Conservation (phyloP, 2,797 vertebrate species). For the Mallotus villosus region DNA sequence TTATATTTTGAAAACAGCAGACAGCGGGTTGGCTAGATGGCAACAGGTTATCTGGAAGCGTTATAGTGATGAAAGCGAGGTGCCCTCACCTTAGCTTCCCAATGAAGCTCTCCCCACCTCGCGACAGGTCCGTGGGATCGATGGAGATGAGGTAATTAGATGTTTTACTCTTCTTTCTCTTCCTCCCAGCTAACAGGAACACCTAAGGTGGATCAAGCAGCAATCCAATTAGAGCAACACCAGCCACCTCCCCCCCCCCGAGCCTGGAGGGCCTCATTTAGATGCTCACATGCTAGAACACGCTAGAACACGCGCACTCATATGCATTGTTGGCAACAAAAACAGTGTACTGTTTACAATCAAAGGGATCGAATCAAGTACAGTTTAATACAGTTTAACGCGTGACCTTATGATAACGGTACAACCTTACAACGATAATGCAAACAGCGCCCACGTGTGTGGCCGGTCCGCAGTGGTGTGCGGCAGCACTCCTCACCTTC, state of each 20-base stretch:
- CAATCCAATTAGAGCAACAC: slow-evolving; percentile 23
- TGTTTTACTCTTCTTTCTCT: slow-evolving; percentile 99
- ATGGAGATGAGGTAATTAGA: slow-evolving; percentile 99
- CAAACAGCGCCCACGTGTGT: background rate
- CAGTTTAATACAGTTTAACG: background rate
- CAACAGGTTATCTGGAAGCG: no score
- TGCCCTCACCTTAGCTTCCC: slow-evolving; percentile 90
- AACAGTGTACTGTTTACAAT: no score
- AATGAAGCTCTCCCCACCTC: slow-evolving; percentile 97
- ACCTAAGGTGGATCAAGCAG: slow-evolving; percentile 73
- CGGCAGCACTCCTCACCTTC: slow-evolving; percentile 79
- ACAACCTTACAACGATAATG: background rate
- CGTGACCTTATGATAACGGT: background rate
- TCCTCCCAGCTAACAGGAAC: slow-evolving; percentile 95
- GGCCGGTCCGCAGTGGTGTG: no score
- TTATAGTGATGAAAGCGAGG: background rate
- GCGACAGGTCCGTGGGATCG: slow-evolving; percentile 96
- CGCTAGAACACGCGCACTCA: background rate
- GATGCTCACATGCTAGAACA: background rate
- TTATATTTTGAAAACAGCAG: background rate
- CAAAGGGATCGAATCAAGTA: background rate
- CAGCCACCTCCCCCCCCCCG: no score
- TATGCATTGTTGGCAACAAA: no score
- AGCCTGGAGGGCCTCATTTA: background rate
- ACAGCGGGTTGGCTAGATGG: background rate